Evolutionary conservation across 2,888 invertebrate species (phyloP), one percentile per base, ranked within the genome.

Genomic region (Bembecia ichneumoniformis): DNA sequence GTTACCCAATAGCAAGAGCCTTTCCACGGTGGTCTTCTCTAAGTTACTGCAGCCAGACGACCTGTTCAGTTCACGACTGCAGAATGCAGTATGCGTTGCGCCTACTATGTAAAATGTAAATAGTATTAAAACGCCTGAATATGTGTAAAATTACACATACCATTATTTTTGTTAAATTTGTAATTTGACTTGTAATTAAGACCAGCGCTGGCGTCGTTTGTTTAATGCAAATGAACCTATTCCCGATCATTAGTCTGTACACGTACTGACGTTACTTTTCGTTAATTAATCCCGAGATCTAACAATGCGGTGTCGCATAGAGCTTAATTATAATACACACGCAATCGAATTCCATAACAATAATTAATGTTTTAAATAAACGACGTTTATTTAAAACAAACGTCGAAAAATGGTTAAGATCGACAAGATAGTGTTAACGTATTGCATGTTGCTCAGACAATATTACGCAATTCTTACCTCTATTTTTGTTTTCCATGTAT

Each of bases 101-200:
- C 1, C 20, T 7, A 20, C 20, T 20, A 20, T n/a, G n/a, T n/a
- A n/a, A n/a, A n/a, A n/a, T n/a, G n/a, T 20, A 20, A 20, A 20
- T 20, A 20, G 20, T 20, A 7, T 7, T 20, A 5, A 5, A 20
- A 20, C 20, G 1, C 4, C 5, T 20, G 20, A 5, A 3, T 20
- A 4, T 20, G 20, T 20, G 28, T 4, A 1, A 20, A 20, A 20
- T 3, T 4, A 20, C 55, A 56, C 58, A 63, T 64, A 63, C 68
- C 66, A 77, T 78, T 64, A 28, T 79, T 80, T 79, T 80, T 74
- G 67, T 78, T 81, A 78, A 81, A 82, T 84, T 84, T 82, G 83
- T 84, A 80, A 80, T 82, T 82, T 82, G 77, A 82, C 63, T 78
- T 77, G 83, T 84, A 82, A 84, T 84, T 82, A 86, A 84, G 81